phyloP scores from a whole-genome alignment of 2,797 vertebrate species.

The Pseudotriccus pelzelni region DNA sequence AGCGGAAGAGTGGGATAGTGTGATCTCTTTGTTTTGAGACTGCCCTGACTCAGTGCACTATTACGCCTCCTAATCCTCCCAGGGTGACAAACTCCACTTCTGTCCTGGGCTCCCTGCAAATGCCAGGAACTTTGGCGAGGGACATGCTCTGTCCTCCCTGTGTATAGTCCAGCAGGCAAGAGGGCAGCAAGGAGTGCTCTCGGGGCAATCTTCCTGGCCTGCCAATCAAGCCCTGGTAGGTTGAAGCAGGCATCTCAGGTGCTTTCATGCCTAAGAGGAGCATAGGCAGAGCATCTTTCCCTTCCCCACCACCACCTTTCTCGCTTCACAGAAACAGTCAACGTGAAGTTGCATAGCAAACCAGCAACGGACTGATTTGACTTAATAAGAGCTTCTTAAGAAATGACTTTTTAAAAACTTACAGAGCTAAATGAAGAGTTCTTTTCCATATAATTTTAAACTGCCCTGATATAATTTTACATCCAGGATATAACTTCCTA shows the following conservation, averaged over 20 bases:
- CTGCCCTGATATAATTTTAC: slow-evolving; percentile 42
- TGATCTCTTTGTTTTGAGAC: not conserved
- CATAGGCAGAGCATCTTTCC: not conserved
- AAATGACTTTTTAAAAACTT: slow-evolving; percentile 13
- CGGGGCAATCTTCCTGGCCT: not conserved
- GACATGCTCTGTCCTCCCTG: not conserved
- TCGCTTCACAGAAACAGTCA: not conserved
- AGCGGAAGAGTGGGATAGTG: not conserved
- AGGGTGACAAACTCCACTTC: not conserved
- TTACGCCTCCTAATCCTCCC: not conserved
- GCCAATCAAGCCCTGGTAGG: not conserved
- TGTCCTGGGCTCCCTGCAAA: not conserved
- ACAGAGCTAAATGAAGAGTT: not conserved
- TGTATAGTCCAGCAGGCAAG: not conserved
- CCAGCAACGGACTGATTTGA: not conserved
- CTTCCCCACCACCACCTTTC: not conserved
- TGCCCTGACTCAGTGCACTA: not conserved
- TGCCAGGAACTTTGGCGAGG: not conserved
- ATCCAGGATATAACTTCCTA: slow-evolving; percentile 18
- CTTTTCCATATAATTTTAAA: slow-evolving; percentile 40
- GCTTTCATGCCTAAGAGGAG: not conserved
- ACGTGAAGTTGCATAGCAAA: not conserved
- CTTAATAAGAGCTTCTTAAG: slow-evolving; percentile 16
- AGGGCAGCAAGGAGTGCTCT: not conserved
- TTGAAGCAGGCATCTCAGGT: not conserved